phyloP scores from a whole-genome alignment of 35 echinoderm and acorn worm species.

The Apostichopus japonicus region DNA sequence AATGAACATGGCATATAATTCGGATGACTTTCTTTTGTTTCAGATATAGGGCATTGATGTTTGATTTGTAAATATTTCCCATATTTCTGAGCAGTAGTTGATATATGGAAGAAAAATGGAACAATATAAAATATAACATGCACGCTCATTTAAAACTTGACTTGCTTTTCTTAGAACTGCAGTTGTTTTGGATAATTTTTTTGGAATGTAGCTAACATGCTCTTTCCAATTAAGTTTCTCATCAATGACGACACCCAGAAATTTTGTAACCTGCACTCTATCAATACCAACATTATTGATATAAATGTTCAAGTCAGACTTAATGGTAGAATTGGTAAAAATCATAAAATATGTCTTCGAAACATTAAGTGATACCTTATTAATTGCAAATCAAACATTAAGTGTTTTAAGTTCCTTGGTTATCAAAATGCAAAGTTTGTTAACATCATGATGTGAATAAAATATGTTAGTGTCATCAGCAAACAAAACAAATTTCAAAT shows the following conservation, averaged over 20 bases:
- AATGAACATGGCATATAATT: neutral
- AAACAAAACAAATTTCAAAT: neutral
- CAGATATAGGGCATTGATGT: neutral
- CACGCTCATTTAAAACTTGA: neutral
- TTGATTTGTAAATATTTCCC: neutral
- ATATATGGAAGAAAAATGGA: neutral
- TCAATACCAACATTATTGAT: neutral
- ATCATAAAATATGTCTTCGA: neutral
- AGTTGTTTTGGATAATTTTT: neutral
- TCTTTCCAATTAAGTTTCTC: neutral
- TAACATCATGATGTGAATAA: neutral
- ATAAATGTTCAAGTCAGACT: neutral
- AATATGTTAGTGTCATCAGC: neutral
- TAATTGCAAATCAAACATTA: neutral
- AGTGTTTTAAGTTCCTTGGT: neutral
- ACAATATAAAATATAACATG: neutral
- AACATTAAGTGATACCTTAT: neutral
- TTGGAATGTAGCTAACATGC: neutral
- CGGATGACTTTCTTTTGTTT: neutral
- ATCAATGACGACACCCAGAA: neutral
- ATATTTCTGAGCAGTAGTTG: neutral
- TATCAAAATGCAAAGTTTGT: neutral
- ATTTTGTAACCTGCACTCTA: neutral
- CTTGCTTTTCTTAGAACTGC: neutral
- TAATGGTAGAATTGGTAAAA: neutral